Conservation (phyloP, 2,888 invertebrate genomes). For the Steromphala cineraria region DNA sequence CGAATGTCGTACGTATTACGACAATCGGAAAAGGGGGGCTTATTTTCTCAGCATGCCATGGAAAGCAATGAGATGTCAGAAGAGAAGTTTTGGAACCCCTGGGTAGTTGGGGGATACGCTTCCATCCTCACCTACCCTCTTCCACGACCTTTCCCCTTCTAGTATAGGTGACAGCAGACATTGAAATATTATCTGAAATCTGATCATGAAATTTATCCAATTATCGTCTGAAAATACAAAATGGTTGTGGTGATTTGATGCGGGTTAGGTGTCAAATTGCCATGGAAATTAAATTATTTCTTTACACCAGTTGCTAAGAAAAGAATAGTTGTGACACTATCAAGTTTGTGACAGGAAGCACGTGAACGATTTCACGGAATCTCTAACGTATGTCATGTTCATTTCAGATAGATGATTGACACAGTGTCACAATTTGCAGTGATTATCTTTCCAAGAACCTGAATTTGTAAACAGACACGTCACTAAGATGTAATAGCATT, state of each 20-base stretch:
- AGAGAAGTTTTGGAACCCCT: not conserved
- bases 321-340: not conserved
- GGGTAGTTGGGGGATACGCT: not conserved
- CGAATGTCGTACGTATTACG: slow-evolving; percentile 19
- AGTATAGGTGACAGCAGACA: not conserved
- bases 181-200: slow-evolving; percentile 17
- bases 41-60: not conserved
- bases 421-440: not conserved
- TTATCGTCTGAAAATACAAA: slow-evolving; percentile 16
- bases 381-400: not conserved
- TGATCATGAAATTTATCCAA: slow-evolving; percentile 2
- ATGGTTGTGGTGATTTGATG: slow-evolving; percentile 5
- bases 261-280: slow-evolving; percentile 10
- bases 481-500: too few relatives aligned
- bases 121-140: not conserved
- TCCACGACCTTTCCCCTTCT: not conserved
- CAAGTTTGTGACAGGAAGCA: not conserved
- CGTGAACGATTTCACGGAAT: not conserved
- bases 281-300: slow-evolving; percentile 9
- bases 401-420: not conserved
- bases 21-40: not conserved
- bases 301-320: not conserved
- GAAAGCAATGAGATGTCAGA: slow-evolving; percentile 5
- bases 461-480: too few relatives aligned
- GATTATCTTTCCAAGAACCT: too few relatives aligned